Base-by-base conservation (phyloP, 1,140 invertebrate species). In the Drosophila mojavensis region DNA sequence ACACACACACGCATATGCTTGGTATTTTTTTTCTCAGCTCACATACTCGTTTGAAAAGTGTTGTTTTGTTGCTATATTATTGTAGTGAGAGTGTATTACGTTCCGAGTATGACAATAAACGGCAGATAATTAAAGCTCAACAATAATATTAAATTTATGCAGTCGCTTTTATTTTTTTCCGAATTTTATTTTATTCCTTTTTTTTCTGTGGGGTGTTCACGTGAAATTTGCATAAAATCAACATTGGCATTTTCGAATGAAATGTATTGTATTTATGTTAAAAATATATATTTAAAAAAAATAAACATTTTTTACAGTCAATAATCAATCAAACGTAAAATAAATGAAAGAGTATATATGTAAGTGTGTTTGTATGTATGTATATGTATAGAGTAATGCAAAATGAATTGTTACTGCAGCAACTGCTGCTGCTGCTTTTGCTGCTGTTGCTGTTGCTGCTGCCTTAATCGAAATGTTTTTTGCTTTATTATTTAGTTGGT, bases 271-370 rank as follows among this genome's bases (percentile, higher is more conserved):
- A 78, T 85, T 85, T 85, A 67, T 75, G 50, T 59, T 69, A 47
- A 47, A 41, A 54, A 53, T 15, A 39, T 9, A 11, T 36, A 36
- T 41, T 15, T 48, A 53, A 15, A 4, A 65, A 65, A 47, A 24
- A 47, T 5, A 45, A 20, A 15, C 0, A 36, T 45, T 53, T 41
- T 74, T 69, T 74, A 5, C n/a, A 17, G 70, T 51, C 77, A 79
- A 88, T 88, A 83, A 89, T 88, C 83, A 88, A 88, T 88, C 83
- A 89, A 89, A 72, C 77, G 77, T 89, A 53, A 83, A 88, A 88
- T 80, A 88, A 83, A 83, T 86, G 79, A 70, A 79, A 86, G 17
- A 47, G 17, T 47, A 9, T 47, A 47, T 20, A 45, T 47, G 3
- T 33, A 7, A 9, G 33, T 45, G 7, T 10, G 3, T 33, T 10